These are phyloP conservation scores for Clarias pachynema DNA, from an alignment of 2,797 vertebrate genomes.

Conservation along the genomic window DNA sequence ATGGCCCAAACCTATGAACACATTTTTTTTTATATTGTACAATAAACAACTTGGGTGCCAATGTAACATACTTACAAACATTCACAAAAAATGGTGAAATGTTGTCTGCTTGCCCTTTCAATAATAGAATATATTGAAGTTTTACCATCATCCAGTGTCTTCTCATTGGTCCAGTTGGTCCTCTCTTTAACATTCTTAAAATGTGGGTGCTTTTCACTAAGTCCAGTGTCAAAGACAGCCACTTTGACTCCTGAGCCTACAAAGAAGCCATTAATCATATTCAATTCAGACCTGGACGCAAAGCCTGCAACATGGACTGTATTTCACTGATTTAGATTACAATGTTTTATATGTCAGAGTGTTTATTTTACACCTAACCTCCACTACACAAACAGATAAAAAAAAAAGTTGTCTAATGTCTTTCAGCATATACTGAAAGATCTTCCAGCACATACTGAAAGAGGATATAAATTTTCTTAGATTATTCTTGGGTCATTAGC, in stretches of 20 bases:
- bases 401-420: too few relatives aligned
- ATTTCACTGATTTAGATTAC: neutral
- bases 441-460: too few relatives aligned
- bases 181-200: conserved; percentile 99
- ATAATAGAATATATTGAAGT: neutral
- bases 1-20: conserved; percentile 87
- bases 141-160: conserved; percentile 96
- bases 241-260: conserved; percentile 94
- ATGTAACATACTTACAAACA: neutral
- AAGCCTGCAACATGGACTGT: neutral
- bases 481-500: too few relatives aligned
- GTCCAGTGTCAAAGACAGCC: conserved; percentile 96
- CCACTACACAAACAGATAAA: neutral
- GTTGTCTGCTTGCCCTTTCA: neutral
- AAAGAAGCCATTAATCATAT: neutral
- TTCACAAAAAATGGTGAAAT: neutral
- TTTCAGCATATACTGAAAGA: too few relatives aligned
- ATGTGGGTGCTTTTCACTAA: conserved; percentile 97
- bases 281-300: neutral
- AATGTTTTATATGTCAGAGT: neutral
- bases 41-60: neutral
- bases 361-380: neutral
- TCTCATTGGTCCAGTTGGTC: conserved; percentile 99
- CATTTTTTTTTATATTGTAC: conserved; percentile 6
- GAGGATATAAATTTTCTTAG: too few relatives aligned